Conservation (phyloP, 2,797 vertebrate species). For the Sebastes kiyomatsui region DNA sequence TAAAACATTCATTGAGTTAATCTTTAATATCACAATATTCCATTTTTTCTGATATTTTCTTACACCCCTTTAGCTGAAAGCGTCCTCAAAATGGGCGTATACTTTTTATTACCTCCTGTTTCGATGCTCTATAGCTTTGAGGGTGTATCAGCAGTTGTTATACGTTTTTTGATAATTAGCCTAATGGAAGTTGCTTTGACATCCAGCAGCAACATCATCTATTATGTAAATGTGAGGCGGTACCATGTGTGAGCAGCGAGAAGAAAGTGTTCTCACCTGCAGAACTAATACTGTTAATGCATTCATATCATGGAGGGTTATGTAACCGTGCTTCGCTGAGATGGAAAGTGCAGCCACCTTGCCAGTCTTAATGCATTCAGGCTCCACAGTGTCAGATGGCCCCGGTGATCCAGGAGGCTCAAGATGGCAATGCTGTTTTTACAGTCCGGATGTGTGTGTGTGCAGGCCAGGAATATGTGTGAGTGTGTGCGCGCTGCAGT, state of each 20-base stretch:
- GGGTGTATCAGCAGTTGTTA: neutral
- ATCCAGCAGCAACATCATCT: slow-evolving; percentile 3
- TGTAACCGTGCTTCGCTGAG: slow-evolving; percentile 57
- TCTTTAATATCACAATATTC: too few relatives aligned
- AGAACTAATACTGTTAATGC: slow-evolving; percentile 59
- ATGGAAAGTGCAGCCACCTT: slow-evolving; percentile 61
- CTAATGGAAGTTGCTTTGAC: neutral
- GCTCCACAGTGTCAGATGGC: slow-evolving; percentile 64
- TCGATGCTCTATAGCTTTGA: neutral
- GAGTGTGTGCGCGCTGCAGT: slow-evolving; percentile 26
- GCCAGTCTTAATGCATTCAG: slow-evolving; percentile 66
- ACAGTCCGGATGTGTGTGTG: slow-evolving; percentile 54
- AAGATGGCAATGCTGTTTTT: slow-evolving; percentile 69
- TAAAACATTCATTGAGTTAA: too few relatives aligned
- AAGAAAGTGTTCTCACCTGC: slow-evolving; percentile 49
- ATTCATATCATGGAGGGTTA: slow-evolving; percentile 60
- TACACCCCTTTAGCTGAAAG: neutral
- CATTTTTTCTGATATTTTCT: fast-evolving
- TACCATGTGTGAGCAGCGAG: slow-evolving; percentile 15
- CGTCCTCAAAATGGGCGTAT: neutral
- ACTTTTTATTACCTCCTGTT: neutral
- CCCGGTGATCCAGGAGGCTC: slow-evolving; percentile 60
- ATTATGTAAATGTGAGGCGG: slow-evolving; percentile 15
- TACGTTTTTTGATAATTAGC: neutral
- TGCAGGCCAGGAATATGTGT: slow-evolving; percentile 34